A percentile compares a stretch with the other conserved stretches of the same genome.
Evolutionary conservation across 37 sponge, comb jelly and placozoan genomes (phyloP).

Genomic region (Chondrilla cf. caribensis): DNA sequence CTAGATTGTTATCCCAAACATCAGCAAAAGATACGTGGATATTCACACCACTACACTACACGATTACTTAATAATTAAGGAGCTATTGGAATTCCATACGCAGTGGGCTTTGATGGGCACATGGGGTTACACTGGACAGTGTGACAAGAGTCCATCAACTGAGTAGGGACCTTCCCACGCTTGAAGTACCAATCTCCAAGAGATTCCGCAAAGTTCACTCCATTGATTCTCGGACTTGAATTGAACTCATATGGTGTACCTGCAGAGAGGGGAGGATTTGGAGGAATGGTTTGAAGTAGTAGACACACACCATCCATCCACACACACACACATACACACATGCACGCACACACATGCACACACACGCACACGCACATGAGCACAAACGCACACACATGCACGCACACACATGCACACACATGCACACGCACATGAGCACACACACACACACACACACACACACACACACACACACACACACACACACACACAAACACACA

Average conservation of each 20-base stretch:
- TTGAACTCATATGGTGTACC: not conserved
- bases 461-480: not conserved
- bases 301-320: too few species aligned
- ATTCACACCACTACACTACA: conserved; percentile 22
- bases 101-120: not conserved
- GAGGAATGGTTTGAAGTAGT: too few species aligned
- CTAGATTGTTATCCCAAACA: too few species aligned
- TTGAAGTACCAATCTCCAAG: conserved; percentile 14
- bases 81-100: not conserved
- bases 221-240: conserved; percentile 1
- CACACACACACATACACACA: too few species aligned
- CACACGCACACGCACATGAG: not conserved
- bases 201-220: not conserved
- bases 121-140: not conserved
- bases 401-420: conserved; percentile 2
- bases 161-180: not conserved
- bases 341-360: not conserved
- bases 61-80: conserved; percentile 6
- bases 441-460: conserved; percentile 15
- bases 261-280: too few species aligned
- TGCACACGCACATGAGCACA: not conserved
- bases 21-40: conserved; percentile 35
- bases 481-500: too few species aligned
- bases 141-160: conserved; percentile 6
- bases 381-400: not conserved